A percentile compares a stretch with the other conserved stretches of the same genome.
phyloP scores from a whole-genome alignment of 2,888 invertebrate species.

The Mechanitis messenoides region DNA sequence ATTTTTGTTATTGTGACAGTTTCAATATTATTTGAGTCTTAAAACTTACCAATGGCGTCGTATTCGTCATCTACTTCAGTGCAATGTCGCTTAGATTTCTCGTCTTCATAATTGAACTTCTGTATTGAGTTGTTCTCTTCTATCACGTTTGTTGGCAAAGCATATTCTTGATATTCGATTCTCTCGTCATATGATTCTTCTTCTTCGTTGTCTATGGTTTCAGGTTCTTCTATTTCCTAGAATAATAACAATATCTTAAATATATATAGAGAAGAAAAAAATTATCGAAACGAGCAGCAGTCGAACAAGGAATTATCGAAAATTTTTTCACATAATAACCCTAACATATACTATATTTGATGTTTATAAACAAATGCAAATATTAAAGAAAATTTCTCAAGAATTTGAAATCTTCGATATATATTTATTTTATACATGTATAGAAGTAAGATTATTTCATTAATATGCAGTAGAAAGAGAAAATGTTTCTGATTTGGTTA shows the following conservation, averaged over 20 bases:
- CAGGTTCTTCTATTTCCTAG: slow-evolving; percentile 48
- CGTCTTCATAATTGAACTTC: slow-evolving; percentile 40
- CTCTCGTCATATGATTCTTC: slow-evolving; percentile 31
- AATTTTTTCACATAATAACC: no score
- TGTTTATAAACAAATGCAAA: no score
- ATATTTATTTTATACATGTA: no score
- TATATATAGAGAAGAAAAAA: no score
- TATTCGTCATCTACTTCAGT: slow-evolving; percentile 63
- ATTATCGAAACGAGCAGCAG: no score
- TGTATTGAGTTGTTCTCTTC: slow-evolving; percentile 25
- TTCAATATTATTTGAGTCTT: neutral
- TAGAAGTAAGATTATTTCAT: no score
- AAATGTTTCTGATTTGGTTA: neutral
- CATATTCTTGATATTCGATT: slow-evolving; percentile 35
- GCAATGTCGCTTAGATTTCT: slow-evolving; percentile 44
- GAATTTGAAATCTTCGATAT: no score
- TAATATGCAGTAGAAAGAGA: neutral
- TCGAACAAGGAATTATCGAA: no score
- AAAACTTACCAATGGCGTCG: slow-evolving; percentile 61
- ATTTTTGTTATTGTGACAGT: neutral
- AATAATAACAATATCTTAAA: neutral
- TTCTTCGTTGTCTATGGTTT: slow-evolving; percentile 34
- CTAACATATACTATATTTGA: no score
- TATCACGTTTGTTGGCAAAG: slow-evolving; percentile 32
- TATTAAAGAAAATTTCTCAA: no score